phyloP scores from a whole-genome alignment of 2,113 vertebrate genomes.

The Ochotona princeps region DNA sequence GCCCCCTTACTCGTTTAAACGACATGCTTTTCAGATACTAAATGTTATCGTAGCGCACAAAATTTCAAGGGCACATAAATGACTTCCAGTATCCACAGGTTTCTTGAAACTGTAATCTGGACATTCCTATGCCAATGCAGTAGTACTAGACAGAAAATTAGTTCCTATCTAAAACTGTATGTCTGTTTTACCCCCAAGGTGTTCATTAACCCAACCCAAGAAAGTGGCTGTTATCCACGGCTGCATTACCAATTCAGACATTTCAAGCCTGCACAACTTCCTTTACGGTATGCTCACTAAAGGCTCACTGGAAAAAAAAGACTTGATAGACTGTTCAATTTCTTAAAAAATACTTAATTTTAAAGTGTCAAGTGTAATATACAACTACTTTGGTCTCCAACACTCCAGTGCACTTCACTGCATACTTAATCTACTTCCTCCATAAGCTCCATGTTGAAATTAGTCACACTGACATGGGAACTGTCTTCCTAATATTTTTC shows the following conservation, averaged over 20 bases:
- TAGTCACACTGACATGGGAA: neutral
- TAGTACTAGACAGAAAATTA: neutral
- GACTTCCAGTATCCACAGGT: neutral
- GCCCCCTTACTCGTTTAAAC: too few relatives aligned
- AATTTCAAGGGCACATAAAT: neutral
- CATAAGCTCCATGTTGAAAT: neutral
- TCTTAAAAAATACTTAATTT: neutral
- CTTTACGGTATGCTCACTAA: conserved; percentile 22
- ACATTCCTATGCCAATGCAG: conserved; percentile 7
- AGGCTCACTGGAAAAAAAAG: neutral
- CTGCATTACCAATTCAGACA: conserved; percentile 21
- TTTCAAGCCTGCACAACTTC: neutral
- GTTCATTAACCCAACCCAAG: conserved; percentile 35
- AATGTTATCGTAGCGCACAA: neutral
- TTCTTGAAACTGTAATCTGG: neutral
- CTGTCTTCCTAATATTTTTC: neutral
- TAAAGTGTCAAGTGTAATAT: conserved; percentile 24
- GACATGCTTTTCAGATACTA: neutral
- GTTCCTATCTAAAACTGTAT: neutral
- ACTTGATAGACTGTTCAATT: neutral
- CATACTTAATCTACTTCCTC: neutral
- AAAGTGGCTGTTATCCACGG: neutral
- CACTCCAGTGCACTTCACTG: neutral
- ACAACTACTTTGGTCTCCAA: neutral
- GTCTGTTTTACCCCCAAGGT: neutral